Conservation (phyloP, 2,888 invertebrate species). For the Tipula vernalis region DNA sequence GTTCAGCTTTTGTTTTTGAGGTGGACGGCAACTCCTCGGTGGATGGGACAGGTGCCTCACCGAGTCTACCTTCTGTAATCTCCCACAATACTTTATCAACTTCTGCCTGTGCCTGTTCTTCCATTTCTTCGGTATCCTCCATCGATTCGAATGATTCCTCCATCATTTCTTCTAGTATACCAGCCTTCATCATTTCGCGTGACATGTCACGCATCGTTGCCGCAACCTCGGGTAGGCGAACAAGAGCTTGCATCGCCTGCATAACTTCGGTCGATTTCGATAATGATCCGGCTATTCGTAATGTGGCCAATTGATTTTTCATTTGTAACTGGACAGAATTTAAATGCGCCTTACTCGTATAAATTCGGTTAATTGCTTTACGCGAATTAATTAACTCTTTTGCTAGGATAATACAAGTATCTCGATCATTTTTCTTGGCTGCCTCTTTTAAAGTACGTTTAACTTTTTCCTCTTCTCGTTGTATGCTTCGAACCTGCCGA, state of each 20-base stretch:
- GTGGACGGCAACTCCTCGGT: constrained; percentile 31
- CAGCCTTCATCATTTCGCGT: constrained; percentile 98
- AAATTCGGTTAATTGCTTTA: constrained; percentile 80
- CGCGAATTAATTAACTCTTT: constrained; percentile 83
- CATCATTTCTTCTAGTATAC: constrained; percentile 98
- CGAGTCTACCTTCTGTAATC: constrained; percentile 80
- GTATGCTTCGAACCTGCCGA: constrained; percentile 91
- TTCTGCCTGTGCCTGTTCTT: constrained; percentile 90
- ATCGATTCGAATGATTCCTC: constrained; percentile 92
- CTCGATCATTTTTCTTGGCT: constrained; percentile 87
- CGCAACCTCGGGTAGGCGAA: constrained; percentile 86
- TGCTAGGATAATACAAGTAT: constrained; percentile 85
- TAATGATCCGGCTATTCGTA: constrained; percentile 84
- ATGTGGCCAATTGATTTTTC: constrained; percentile 95
- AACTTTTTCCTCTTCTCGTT: constrained; percentile 94
- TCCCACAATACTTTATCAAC: constrained; percentile 89
- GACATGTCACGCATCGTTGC: constrained; percentile 95
- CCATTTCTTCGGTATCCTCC: constrained; percentile 89
- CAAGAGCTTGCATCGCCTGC: constrained; percentile 90
- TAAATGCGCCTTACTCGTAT: constrained; percentile 92
- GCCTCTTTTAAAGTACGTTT: constrained; percentile 89
- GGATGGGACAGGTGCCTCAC: constrained; percentile 76
- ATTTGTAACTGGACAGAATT: constrained; percentile 94
- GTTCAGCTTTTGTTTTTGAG: constrained; percentile 33
- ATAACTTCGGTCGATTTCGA: constrained; percentile 97